Percentiles rank a stretch among this genome's conserved stretches.
Evolutionary conservation across 2,797 vertebrate genomes (phyloP).

Genomic region (Euthynnus affinis): DNA sequence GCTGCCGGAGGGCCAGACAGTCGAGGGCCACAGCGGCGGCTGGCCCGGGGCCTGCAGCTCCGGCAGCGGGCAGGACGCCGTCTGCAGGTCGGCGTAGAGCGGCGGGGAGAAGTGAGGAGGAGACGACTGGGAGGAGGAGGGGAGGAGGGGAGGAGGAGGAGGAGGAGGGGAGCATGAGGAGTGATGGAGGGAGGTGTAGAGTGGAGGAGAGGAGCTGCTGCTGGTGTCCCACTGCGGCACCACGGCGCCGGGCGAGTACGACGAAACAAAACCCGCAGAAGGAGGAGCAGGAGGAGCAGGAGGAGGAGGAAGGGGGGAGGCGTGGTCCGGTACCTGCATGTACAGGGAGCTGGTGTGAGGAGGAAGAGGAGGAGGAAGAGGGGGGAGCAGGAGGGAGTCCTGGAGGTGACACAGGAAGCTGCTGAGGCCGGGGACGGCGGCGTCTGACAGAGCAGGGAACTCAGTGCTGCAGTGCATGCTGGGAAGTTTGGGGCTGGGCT

Average conservation of each 20-base stretch:
- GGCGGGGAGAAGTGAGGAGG: slow-evolving; percentile 79
- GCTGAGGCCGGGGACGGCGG: slow-evolving; percentile 80
- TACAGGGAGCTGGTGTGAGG: neutral
- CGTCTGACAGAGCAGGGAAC: slow-evolving; percentile 70
- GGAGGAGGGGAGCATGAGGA: slow-evolving; percentile 73
- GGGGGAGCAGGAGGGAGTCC: slow-evolving; percentile 20
- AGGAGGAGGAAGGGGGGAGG: slow-evolving; percentile 70
- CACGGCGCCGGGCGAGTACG: slow-evolving; percentile 81
- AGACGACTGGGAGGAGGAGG: slow-evolving; percentile 60
- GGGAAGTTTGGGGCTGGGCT: slow-evolving; percentile 83
- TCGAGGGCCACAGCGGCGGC: slow-evolving; percentile 77
- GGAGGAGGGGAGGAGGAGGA: slow-evolving; percentile 73
- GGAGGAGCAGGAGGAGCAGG: slow-evolving; percentile 72
- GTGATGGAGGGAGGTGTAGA: slow-evolving; percentile 76
- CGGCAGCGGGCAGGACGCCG: slow-evolving; percentile 1
- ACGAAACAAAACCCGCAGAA: slow-evolving; percentile 81
- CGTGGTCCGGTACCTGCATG: slow-evolving; percentile 83
- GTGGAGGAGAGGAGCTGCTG: slow-evolving; percentile 58
- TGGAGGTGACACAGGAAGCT: slow-evolving; percentile 85
- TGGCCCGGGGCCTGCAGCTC: slow-evolving; percentile 56
- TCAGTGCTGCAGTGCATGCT: slow-evolving; percentile 79
- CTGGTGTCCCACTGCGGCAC: slow-evolving; percentile 87
- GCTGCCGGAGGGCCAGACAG: slow-evolving; percentile 55
- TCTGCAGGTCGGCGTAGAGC: slow-evolving; percentile 70
- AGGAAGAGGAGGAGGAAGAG: neutral